phyloP scores from a whole-genome alignment of 2,888 invertebrate genomes.

The Agrotis ipsilon region DNA sequence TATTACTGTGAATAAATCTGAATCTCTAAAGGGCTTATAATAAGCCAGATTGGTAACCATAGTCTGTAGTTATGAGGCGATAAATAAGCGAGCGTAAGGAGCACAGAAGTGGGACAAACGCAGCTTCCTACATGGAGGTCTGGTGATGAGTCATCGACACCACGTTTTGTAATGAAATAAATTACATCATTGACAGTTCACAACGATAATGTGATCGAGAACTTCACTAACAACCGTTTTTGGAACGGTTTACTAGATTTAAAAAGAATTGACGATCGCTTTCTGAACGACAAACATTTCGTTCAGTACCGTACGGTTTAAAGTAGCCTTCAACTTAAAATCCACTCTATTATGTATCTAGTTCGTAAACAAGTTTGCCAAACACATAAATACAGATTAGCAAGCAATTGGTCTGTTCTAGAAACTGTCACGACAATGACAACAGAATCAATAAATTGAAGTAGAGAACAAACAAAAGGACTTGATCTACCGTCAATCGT shows the following conservation, averaged over 20 bases:
- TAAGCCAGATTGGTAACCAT: conserved; percentile 27
- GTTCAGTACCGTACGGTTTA: neutral
- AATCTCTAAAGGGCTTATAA: conserved; percentile 39
- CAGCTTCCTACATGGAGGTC: conserved; percentile 57
- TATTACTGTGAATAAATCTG: conserved; percentile 52
- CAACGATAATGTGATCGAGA: conserved; percentile 45
- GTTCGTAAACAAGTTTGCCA: conserved; percentile 10
- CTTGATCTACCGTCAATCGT: conserved; percentile 3
- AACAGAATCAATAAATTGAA: conserved; percentile 47
- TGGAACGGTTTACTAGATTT: neutral
- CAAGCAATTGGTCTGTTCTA: conserved; percentile 21
- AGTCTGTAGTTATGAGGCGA: conserved; percentile 47
- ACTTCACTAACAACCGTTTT: conserved; percentile 28
- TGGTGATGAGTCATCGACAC: conserved; percentile 49
- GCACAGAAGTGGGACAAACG: conserved; percentile 34
- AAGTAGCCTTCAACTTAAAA: conserved; percentile 10
- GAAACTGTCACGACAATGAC: conserved; percentile 28
- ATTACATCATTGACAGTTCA: conserved; percentile 59
- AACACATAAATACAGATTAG: conserved; percentile 38
- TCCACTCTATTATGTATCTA: conserved; percentile 14
- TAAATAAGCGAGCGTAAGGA: conserved; percentile 39
- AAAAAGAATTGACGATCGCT: conserved; percentile 14
- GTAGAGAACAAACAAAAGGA: conserved; percentile 28
- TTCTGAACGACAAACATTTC: neutral
- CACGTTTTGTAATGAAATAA: conserved; percentile 46